These are phyloP conservation scores for Indicator maculatus DNA, from an alignment of 2,113 vertebrate species.

Conservation along the genomic window DNA sequence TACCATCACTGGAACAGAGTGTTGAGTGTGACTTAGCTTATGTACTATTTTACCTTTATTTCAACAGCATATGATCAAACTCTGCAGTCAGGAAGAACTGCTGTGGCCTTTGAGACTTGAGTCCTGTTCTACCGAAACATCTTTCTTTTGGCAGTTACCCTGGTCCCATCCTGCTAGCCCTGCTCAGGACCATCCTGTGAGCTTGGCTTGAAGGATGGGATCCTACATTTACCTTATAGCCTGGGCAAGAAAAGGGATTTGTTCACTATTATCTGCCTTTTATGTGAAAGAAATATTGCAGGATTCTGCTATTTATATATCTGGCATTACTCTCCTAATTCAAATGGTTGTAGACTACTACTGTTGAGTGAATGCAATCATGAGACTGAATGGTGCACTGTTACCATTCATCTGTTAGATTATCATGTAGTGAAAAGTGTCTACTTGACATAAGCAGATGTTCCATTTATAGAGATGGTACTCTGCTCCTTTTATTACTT, in stretches of 20 bases:
- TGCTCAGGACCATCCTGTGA: not conserved
- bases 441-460: not conserved
- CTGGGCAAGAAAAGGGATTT: not conserved
- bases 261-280: not conserved
- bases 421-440: not conserved
- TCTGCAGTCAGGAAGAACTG: not conserved
- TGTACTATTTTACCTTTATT: not conserved
- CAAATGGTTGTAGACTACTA: not conserved
- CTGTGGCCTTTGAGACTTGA: not conserved
- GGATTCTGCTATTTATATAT: not conserved
- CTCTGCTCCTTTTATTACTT: not conserved
- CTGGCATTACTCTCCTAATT: not conserved
- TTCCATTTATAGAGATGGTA: slow-evolving; percentile 42
- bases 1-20: not conserved
- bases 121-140: not conserved
- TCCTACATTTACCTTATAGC: not conserved
- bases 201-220: not conserved
- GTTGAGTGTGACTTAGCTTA: not conserved
- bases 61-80: not conserved
- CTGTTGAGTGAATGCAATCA: not conserved
- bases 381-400: not conserved
- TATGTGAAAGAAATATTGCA: not conserved
- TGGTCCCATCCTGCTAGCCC: not conserved
- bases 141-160: not conserved
- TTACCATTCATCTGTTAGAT: not conserved